Conservation (phyloP, 2,797 vertebrate species). For the Eospalax fontanierii region DNA sequence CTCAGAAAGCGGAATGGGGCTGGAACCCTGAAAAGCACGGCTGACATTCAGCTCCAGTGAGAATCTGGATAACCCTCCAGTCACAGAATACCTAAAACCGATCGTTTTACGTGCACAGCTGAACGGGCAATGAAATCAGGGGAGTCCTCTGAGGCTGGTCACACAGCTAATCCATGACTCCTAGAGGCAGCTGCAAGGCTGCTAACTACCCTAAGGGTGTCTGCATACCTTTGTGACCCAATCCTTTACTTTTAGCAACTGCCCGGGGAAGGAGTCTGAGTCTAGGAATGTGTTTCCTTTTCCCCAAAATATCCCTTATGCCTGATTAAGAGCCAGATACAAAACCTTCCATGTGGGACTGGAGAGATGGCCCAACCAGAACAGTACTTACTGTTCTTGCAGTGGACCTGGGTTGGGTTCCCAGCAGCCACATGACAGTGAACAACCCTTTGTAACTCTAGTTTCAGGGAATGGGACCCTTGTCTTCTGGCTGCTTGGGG, state of each 20-base stretch:
- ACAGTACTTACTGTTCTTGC: too few relatives aligned
- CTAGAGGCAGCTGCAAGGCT: background rate
- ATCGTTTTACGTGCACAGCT: slow-evolving; percentile 61
- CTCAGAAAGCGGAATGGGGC: background rate
- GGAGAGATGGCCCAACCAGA: too few relatives aligned
- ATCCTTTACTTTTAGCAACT: slow-evolving; percentile 4
- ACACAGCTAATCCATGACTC: slow-evolving; percentile 14
- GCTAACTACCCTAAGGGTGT: background rate
- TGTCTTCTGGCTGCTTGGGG: too few relatives aligned
- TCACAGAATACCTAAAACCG: slow-evolving; percentile 64
- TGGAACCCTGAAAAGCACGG: slow-evolving; percentile 45
- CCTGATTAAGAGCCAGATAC: background rate
- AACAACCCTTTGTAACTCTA: too few relatives aligned
- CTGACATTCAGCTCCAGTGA: slow-evolving; percentile 34
- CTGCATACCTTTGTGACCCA: background rate
- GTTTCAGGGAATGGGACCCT: too few relatives aligned
- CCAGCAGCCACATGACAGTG: too few relatives aligned
- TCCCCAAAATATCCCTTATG: background rate
- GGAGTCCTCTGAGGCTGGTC: slow-evolving; percentile 35
- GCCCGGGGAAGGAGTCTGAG: background rate
- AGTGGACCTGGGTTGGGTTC: too few relatives aligned
- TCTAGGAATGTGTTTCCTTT: slow-evolving; percentile 25
- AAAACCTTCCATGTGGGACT: background rate
- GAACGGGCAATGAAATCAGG: slow-evolving; percentile 51
- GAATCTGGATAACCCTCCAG: slow-evolving; percentile 35